Evolutionary conservation across 2,113 vertebrate species (phyloP).

Genomic region (Poeciliopsis prolifica): DNA sequence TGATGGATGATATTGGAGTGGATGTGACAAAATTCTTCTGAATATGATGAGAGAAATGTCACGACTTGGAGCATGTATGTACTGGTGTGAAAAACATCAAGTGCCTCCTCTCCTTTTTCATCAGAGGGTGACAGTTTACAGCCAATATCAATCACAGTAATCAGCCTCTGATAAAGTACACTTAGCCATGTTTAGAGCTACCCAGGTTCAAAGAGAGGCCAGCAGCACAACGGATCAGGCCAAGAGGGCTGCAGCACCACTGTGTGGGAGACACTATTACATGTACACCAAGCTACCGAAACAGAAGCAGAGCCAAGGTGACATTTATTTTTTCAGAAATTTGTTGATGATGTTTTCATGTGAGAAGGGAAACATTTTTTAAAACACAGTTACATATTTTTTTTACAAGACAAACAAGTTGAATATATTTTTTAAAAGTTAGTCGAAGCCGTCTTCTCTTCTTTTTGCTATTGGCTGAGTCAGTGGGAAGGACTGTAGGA

Average conservation of each 20-base stretch:
- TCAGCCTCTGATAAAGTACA: conserved; percentile 69
- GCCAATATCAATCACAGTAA: conserved; percentile 70
- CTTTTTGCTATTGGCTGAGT: conserved; percentile 14
- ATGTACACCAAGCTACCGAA: conserved; percentile 56
- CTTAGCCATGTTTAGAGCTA: conserved; percentile 75
- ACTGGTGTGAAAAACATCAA: conserved; percentile 8
- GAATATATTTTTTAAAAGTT: neutral
- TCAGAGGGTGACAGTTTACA: conserved; percentile 52
- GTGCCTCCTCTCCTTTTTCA: conserved; percentile 38
- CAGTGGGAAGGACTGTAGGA: conserved; percentile 27
- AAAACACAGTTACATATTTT: neutral
- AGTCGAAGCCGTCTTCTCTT: conserved; percentile 1
- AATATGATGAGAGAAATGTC: no score
- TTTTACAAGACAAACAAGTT: neutral
- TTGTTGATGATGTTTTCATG: conserved; percentile 54
- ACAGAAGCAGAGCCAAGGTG: conserved; percentile 54
- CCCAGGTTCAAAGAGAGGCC: conserved; percentile 76
- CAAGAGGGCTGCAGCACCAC: conserved; percentile 58
- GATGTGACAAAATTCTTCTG: no score
- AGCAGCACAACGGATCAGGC: conserved; percentile 71
- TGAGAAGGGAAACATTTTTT: neutral
- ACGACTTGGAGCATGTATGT: no score
- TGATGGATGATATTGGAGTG: no score
- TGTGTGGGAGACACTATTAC: conserved; percentile 66
- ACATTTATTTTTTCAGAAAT: conserved; percentile 38